Conservation (phyloP, 2,888 invertebrate genomes). For the Lasioglossum figueresi region DNA sequence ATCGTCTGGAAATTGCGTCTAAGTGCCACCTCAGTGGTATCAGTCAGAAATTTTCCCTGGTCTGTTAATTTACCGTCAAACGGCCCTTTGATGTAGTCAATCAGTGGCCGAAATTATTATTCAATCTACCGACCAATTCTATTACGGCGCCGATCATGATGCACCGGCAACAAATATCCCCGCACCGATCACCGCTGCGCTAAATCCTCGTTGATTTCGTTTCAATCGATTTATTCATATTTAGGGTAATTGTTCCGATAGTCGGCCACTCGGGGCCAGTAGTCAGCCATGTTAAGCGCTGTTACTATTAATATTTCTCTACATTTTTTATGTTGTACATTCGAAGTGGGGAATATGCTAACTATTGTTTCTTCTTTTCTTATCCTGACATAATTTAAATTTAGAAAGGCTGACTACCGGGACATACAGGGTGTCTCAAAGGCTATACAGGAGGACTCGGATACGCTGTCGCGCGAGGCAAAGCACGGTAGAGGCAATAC, state of each 20-base stretch:
- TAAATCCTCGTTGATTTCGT: neutral
- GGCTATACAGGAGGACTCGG: no score
- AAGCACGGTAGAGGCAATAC: no score
- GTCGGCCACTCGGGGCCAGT: neutral
- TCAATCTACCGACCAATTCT: neutral
- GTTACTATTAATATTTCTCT: neutral
- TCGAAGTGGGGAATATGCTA: no score
- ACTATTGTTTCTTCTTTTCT: no score
- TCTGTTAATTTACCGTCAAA: constrained; percentile 43
- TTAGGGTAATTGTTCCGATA: neutral
- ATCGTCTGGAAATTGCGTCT: constrained; percentile 65
- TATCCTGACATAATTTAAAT: no score
- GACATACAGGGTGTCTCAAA: no score
- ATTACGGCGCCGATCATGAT: neutral
- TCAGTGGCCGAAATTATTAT: neutral
- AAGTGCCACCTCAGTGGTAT: constrained; percentile 52
- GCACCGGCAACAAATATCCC: neutral
- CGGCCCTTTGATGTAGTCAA: neutral
- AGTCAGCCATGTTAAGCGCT: neutral
- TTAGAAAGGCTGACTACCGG: no score
- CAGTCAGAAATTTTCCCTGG: constrained; percentile 53
- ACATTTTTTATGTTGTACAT: no score
- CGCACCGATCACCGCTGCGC: neutral
- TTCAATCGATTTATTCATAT: neutral
- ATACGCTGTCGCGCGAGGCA: no score